Base-by-base conservation (phyloP, 2,888 invertebrate genomes). In the Ischnus inquisitorius region DNA sequence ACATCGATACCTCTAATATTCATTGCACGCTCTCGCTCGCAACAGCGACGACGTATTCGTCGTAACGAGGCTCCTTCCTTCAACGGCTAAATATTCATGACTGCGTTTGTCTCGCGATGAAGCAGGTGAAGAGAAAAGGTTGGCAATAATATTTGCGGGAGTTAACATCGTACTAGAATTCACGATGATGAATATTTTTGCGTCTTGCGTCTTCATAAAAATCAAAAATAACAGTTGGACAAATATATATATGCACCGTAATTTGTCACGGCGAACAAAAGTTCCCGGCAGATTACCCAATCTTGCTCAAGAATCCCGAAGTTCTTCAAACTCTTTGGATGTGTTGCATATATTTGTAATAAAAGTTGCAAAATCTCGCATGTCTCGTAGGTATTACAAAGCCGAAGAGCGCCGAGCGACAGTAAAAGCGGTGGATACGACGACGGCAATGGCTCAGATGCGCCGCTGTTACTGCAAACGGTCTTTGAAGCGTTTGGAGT, bases 11-110 rank as follows among this genome's bases (percentile, higher is more conserved):
- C 72, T 46, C 16, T 12, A 64, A 64, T 74, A 74, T 74, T 74
- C 74, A 74, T 74, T 62, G 74, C 74, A 74, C 48, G 74, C 74
- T 74, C 74, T 48, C 48, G 69, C 64, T 34, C 8, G 74, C 64
- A 25, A 46, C 62, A 46, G 62, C 46, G 62, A 46, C 46, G 16
- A 34, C 8, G n/a, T 51, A 39, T 64, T 74, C 64, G 48, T 39
- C 25, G 28, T n/a, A 34, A 62, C 46, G 46, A 62, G 16, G 62
- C 10, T 19, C 8, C 6, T 34, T 34, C 6, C 34, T 34, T 34
- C 14, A 2, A 4, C 16, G 25, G 25, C 28, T 46, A 46, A 74
- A 62, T 62, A 48, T 64, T 71, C 69, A 71, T 71, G 69, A 54
- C 14, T 16, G 69, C 69, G 39, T 22, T 54, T 57, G 16, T 19